Evolutionary conservation across 2,113 vertebrate genomes (phyloP).

Genomic region (Equus quagga): DNA sequence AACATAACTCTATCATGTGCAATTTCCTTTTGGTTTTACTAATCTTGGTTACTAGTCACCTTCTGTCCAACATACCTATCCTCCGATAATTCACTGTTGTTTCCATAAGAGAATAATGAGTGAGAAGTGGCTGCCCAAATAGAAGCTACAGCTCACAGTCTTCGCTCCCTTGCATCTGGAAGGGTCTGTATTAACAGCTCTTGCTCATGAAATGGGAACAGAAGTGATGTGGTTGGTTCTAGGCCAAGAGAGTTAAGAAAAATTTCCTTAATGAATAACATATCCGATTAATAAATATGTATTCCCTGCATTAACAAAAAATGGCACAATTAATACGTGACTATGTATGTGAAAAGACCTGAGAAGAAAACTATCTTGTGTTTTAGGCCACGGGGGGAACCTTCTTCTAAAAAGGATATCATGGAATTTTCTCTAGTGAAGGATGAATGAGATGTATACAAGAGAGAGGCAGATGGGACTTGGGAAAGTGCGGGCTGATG

Average conservation of each 20-base stretch:
- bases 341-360: background rate
- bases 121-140: accelerated
- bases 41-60: background rate
- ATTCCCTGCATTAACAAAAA: background rate
- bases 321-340: background rate
- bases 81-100: background rate
- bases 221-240: background rate
- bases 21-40: background rate
- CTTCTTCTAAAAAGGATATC: background rate
- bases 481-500: background rate
- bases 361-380: background rate
- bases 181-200: background rate
- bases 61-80: background rate
- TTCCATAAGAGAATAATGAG: background rate
- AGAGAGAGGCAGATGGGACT: background rate
- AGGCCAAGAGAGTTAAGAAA: background rate
- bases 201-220: background rate
- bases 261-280: background rate
- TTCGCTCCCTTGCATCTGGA: background rate
- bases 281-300: background rate
- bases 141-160: background rate
- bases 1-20: background rate
- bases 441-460: background rate
- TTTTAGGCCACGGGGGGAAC: background rate
- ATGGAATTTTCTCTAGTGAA: background rate